Percentiles rank a stretch among this genome's conserved stretches.
Evolutionary conservation across 2,113 vertebrate genomes (phyloP).

Genomic region (Ivindomyrus marchei): DNA sequence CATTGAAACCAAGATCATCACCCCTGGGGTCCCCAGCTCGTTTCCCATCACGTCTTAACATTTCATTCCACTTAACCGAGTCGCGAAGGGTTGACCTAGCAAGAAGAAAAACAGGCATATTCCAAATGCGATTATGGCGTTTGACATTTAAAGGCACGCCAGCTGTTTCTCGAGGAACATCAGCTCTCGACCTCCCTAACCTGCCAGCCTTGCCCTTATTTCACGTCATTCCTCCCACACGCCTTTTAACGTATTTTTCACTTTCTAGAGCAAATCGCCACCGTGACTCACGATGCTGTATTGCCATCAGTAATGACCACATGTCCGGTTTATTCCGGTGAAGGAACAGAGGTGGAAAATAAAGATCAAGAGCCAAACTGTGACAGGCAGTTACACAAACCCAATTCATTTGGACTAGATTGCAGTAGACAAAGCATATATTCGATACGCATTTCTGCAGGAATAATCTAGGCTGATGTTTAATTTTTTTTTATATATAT

Average conservation of each 20-base stretch:
- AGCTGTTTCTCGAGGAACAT: background rate
- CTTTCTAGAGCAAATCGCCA: background rate
- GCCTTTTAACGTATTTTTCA: background rate
- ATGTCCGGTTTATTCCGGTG: background rate
- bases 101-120: background rate
- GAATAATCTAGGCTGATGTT: background rate
- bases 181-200: background rate
- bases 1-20: background rate
- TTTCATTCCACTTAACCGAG: background rate
- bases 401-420: background rate
- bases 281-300: background rate
- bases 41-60: background rate
- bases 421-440: background rate
- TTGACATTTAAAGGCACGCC: background rate
- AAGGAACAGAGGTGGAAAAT: background rate
- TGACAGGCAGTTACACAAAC: background rate
- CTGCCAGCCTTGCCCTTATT: background rate
- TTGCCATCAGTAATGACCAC: background rate
- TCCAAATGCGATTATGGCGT: background rate
- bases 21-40: background rate
- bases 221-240: background rate
- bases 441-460: background rate
- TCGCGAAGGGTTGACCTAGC: background rate
- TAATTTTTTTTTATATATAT: background rate
- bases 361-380: background rate